Evolutionary conservation across 2,113 vertebrate species (phyloP).

Genomic region (Alaudala cheleensis): DNA sequence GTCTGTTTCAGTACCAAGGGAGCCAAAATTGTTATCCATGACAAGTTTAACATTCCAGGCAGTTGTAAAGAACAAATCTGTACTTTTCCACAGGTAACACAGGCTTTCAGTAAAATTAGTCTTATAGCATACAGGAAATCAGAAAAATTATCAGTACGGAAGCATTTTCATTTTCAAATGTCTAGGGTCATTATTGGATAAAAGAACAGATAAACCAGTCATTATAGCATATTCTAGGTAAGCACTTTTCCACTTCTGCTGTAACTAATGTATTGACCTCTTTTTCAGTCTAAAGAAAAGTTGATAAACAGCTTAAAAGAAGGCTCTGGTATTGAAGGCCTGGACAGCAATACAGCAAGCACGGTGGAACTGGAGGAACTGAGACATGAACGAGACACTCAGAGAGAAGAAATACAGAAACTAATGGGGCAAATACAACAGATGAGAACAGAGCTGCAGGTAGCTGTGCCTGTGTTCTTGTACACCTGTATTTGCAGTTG

Average conservation of each 20-base stretch:
- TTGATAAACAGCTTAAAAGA: conserved; percentile 97
- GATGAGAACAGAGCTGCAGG: conserved; percentile 89
- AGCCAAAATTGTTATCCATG: not conserved
- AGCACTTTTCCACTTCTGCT: not conserved
- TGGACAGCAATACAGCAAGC: conserved; percentile 80
- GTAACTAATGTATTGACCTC: not conserved
- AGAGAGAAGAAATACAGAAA: conserved; percentile 92
- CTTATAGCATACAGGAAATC: not conserved
- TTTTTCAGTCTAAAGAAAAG: conserved; percentile 94
- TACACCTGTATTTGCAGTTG: not conserved
- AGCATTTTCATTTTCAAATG: not conserved
- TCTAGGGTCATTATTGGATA: not conserved
- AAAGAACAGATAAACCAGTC: not conserved
- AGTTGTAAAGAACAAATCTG: not conserved
- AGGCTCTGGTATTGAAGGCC: conserved; percentile 90
- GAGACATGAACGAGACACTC: conserved; percentile 90
- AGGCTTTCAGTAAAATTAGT: not conserved
- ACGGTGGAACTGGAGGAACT: conserved; percentile 91
- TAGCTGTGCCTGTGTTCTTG: not conserved
- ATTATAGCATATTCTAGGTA: not conserved
- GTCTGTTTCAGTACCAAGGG: not conserved
- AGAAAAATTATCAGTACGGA: not conserved
- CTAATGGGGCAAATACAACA: conserved; percentile 87
- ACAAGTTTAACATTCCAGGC: not conserved
- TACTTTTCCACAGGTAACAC: not conserved